phyloP scores from a whole-genome alignment of 2,888 invertebrate species.

The Hedychridium roseum region DNA sequence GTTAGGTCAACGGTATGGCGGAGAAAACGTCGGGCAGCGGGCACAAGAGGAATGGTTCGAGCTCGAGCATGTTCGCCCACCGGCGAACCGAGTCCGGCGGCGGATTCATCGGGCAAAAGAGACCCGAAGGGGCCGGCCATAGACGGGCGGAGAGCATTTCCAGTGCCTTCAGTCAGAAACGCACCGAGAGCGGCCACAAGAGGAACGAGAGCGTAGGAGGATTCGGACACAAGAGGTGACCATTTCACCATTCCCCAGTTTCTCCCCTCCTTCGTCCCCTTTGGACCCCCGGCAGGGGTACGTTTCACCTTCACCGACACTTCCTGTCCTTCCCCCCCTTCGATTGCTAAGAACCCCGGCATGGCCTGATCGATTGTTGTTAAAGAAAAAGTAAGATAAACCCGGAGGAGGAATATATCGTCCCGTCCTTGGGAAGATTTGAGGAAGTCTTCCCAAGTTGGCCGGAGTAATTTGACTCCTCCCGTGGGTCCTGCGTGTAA shows the following conservation, averaged over 20 bases:
- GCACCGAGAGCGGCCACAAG: constrained; percentile 55
- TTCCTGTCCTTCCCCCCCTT: too few species aligned
- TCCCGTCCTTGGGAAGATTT: too few species aligned
- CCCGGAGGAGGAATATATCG: too few species aligned
- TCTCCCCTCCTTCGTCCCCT: not conserved
- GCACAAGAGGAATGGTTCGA: constrained; percentile 58
- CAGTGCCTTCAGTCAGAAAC: constrained; percentile 59
- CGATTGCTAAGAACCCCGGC: too few species aligned
- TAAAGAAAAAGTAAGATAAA: too few species aligned
- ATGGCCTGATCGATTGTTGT: too few species aligned
- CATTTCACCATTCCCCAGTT: not conserved
- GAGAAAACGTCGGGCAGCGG: constrained; percentile 52
- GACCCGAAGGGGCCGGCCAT: constrained; percentile 56
- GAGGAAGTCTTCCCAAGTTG: too few species aligned
- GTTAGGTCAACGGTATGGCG: constrained; percentile 6
- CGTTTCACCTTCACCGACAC: too few species aligned
- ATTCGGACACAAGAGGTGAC: constrained; percentile 57
- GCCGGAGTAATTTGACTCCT: too few species aligned
- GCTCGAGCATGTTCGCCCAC: constrained; percentile 58
- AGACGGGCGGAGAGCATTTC: constrained; percentile 60
- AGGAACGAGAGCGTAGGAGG: constrained; percentile 53
- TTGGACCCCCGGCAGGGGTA: too few species aligned
- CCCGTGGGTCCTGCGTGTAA: too few species aligned
- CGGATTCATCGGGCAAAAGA: constrained; percentile 56
- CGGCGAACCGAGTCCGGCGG: constrained; percentile 55